Percentiles rank a stretch among this genome's conserved stretches.
phyloP scores from a whole-genome alignment of 2,888 invertebrate species.

The Troides oblongomaculatus region DNA sequence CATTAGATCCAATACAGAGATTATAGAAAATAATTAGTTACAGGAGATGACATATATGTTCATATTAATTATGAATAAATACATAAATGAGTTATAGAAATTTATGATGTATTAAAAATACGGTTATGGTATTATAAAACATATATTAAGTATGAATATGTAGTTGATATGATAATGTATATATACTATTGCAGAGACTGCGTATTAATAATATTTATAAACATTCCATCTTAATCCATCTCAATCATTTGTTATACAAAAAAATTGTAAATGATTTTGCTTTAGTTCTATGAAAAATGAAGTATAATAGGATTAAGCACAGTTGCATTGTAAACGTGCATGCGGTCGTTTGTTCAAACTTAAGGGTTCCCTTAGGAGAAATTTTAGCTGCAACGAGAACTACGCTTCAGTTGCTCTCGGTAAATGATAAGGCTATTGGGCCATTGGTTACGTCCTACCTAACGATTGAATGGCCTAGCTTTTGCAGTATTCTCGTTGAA shows the following conservation, averaged over 20 bases:
- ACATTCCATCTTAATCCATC: no score
- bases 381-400: constrained; percentile 35
- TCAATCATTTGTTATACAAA: no score
- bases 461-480: constrained; percentile 69
- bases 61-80: neutral
- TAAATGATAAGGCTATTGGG: constrained; percentile 45
- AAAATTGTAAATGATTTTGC: no score
- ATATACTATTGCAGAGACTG: no score
- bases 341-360: constrained; percentile 33
- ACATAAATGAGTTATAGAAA: neutral
- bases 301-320: constrained; percentile 33
- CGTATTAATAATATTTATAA: no score
- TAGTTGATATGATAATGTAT: no score
- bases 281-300: no score
- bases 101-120: neutral
- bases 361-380: constrained; percentile 30
- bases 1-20: no score
- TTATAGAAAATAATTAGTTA: no score
- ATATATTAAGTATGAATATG: no score
- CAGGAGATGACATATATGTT: neutral
- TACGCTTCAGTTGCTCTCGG: constrained; percentile 36
- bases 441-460: constrained; percentile 60
- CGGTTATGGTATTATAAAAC: neutral
- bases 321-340: constrained; percentile 10
- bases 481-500: constrained; percentile 57